Conservation (phyloP, 2,888 invertebrate genomes). For the Sarcophaga carnaria region DNA sequence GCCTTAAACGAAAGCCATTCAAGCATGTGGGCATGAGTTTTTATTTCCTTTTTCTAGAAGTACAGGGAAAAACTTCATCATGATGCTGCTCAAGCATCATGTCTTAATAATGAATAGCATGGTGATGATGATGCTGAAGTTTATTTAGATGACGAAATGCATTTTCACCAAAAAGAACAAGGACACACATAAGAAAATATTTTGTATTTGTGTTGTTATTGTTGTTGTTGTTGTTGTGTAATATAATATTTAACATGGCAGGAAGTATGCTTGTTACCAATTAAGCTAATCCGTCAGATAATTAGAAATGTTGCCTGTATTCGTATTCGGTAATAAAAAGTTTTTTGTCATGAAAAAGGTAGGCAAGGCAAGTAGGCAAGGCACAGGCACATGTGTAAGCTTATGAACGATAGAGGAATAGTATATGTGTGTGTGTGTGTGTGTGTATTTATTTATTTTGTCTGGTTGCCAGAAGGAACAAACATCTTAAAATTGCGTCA, state of each 20-base stretch:
- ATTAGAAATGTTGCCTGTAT: conserved; percentile 78
- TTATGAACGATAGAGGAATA: neutral
- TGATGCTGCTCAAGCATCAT: neutral
- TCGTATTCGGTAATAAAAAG: neutral
- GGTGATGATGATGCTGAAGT: neutral
- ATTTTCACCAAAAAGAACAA: conserved; percentile 11
- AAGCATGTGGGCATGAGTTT: neutral
- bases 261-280: conserved; percentile 79
- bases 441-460: neutral
- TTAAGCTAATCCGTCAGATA: conserved; percentile 81
- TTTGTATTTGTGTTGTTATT: conserved; percentile 40
- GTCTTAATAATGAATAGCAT: conserved; percentile 33
- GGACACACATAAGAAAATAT: conserved; percentile 32
- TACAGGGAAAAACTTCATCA: conserved; percentile 1
- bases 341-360: no score
- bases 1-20: no score
- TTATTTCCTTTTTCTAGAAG: neutral
- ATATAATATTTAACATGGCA: conserved; percentile 42
- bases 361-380: fast-evolving
- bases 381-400: neutral
- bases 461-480: no score
- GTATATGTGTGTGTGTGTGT: neutral
- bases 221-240: conserved; percentile 60
- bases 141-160: conserved; percentile 17
- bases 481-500: no score